Conservation (phyloP, 2,113 vertebrate species). For the Notiomystis cincta region DNA sequence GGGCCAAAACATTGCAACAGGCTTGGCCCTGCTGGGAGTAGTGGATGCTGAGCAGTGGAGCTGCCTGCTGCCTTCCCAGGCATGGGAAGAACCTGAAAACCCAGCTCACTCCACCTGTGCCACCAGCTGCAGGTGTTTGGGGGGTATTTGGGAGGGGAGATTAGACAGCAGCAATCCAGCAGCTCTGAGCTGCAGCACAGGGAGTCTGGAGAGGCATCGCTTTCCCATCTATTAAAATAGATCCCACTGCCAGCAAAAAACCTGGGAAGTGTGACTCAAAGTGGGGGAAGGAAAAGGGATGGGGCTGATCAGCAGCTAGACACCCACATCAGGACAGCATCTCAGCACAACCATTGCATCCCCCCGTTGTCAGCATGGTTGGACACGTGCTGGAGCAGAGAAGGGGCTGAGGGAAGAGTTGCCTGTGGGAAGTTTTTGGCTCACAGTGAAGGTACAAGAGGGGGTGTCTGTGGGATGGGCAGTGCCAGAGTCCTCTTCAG, state of each 20-base stretch:
- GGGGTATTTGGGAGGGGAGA: neutral
- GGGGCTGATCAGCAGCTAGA: neutral
- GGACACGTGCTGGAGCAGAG: slow-evolving; percentile 4
- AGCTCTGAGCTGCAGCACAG: neutral
- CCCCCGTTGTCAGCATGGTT: neutral
- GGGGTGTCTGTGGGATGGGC: neutral
- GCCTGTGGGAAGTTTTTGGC: slow-evolving; percentile 24
- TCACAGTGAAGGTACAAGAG: neutral
- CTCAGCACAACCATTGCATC: neutral
- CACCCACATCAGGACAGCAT: slow-evolving; percentile 47
- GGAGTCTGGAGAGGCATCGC: neutral
- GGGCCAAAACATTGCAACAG: neutral
- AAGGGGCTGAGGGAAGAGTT: neutral
- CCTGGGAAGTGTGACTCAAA: slow-evolving; percentile 29
- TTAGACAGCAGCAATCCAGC: neutral
- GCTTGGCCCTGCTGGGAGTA: neutral
- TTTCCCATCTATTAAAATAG: slow-evolving; percentile 28
- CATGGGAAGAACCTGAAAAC: neutral
- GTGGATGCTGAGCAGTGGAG: neutral
- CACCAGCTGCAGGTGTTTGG: neutral
- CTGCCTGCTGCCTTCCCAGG: neutral
- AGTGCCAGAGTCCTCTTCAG: neutral
- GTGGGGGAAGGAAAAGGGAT: slow-evolving; percentile 11
- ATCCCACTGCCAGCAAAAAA: neutral
- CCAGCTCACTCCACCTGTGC: neutral